Percentiles rank a stretch among this genome's conserved stretches.
Conservation (phyloP, 2,797 vertebrate species). For the Antennarius maculatus region DNA sequence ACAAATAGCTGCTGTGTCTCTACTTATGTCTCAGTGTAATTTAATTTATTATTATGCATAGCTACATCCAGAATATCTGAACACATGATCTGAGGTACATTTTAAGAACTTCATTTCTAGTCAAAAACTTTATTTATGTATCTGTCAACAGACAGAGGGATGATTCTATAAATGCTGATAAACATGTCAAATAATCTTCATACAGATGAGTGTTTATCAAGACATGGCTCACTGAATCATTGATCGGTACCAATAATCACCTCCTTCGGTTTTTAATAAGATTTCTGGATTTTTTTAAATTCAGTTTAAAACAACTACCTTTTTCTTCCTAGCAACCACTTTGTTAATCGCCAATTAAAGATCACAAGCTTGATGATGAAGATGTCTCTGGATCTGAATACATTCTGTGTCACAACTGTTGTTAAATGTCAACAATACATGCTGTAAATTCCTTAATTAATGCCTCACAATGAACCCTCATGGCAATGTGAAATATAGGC, state of each 20-base stretch:
- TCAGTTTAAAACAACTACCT: constrained; percentile 6
- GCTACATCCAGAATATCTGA: constrained; percentile 46
- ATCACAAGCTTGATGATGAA: constrained; percentile 4
- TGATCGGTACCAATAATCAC: constrained; percentile 8
- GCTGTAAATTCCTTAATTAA: constrained; percentile 8
- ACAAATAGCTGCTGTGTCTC: neutral
- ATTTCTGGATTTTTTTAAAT: neutral
- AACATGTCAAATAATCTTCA: constrained; percentile 13
- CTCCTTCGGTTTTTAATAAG: neutral
- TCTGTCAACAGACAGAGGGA: constrained; percentile 14
- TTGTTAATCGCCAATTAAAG: neutral
- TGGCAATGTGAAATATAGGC: constrained; percentile 8
- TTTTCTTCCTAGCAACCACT: neutral
- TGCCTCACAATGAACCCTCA: constrained; percentile 1
- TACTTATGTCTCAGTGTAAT: constrained; percentile 6
- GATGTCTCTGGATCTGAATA: neutral
- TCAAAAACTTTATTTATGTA: constrained; percentile 21
- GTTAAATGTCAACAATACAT: constrained; percentile 5
- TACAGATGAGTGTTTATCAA: constrained; percentile 6
- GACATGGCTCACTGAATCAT: neutral
- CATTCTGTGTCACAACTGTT: constrained; percentile 7
- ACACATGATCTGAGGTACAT: constrained; percentile 57
- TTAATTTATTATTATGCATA: constrained; percentile 40
- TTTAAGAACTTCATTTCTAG: constrained; percentile 39
- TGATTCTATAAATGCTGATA: constrained; percentile 33